Base-by-base conservation (phyloP, 2,888 invertebrate species). In the Drosophila setosimentum region DNA sequence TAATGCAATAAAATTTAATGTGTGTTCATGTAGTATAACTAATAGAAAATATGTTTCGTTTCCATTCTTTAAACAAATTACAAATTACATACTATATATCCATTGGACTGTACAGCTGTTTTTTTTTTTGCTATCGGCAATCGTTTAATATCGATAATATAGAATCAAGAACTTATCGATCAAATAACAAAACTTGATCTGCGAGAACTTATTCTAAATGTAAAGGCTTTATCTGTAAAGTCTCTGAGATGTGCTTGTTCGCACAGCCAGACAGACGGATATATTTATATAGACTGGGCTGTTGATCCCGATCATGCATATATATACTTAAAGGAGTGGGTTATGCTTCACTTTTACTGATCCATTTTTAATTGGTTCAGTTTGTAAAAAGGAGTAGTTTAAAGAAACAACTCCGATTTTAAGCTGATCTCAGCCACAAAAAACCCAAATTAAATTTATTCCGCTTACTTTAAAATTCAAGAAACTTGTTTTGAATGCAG, bases 11-110 rank as follows among this genome's bases (percentile, higher is more conserved):
- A 90, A 84, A 62, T 78, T 80, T 49, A 77, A 65, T 62, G 80
- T 89, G 84, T 85, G 84, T 85, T 90, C 89, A 85, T 66, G 81
- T 84, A 84, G 84, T 79, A 65, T 78, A 73, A 82, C 77, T 81
- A 53, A 55, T 49, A 55, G 11, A 21, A 48, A 54, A 21, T n/a
- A 4, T 13, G 18, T 54, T 35, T 35, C 16, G n/a, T n/a, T n/a
- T n/a, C n/a, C n/a, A n/a, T n/a, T n/a, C n/a, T n/a, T n/a, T n/a
- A n/a, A n/a, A n/a, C n/a, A n/a, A n/a, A n/a, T n/a, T n/a, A n/a
- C n/a, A n/a, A n/a, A n/a, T n/a, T n/a, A n/a, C 5, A 33, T 5
- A 5, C 16, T 13, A 4, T 5, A 16, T 5, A 33, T 16, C 5
- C 4, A 33, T 16, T 33, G 13, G 13, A 33, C 2, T 16, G 16